These are phyloP conservation scores for Porphyrio hochstetteri DNA, from an alignment of 2,113 vertebrate genomes.

Conservation along the genomic window DNA sequence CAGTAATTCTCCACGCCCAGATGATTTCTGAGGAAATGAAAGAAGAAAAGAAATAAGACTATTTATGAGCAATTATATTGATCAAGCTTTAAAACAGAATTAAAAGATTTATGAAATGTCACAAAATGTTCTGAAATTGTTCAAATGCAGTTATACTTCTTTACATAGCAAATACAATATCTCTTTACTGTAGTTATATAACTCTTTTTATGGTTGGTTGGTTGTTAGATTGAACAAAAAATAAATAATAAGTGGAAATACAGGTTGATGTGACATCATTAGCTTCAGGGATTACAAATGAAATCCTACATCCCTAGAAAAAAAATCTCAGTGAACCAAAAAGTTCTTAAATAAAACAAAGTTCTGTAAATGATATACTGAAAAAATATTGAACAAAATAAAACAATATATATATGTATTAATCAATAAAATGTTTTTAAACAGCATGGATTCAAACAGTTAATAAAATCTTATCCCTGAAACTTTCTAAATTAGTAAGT, in stretches of 20 bases:
- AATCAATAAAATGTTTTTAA: not conserved
- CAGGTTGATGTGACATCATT: not conserved
- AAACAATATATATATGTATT: too few relatives aligned
- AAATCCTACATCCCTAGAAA: not conserved
- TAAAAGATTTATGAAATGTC: not conserved
- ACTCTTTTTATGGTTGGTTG: not conserved
- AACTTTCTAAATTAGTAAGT: not conserved
- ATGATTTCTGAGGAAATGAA: slow-evolving; percentile 82
- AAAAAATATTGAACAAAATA: too few relatives aligned
- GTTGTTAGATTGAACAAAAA: not conserved
- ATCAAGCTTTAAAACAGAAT: not conserved
- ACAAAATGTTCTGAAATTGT: not conserved
- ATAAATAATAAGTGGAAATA: not conserved
- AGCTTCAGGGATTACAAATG: not conserved
- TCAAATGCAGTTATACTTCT: not conserved
- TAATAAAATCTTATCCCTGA: not conserved
- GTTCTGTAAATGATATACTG: too few relatives aligned
- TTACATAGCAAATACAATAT: not conserved
- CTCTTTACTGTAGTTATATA: not conserved
- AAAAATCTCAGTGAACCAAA: not conserved
- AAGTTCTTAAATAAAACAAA: not conserved
- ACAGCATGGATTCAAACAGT: not conserved
- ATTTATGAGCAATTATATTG: not conserved
- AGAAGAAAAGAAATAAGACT: not conserved
- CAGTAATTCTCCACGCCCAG: slow-evolving; percentile 91